phyloP scores from a whole-genome alignment of 2,797 vertebrate species.

The Amblyopsis hoosieri region DNA sequence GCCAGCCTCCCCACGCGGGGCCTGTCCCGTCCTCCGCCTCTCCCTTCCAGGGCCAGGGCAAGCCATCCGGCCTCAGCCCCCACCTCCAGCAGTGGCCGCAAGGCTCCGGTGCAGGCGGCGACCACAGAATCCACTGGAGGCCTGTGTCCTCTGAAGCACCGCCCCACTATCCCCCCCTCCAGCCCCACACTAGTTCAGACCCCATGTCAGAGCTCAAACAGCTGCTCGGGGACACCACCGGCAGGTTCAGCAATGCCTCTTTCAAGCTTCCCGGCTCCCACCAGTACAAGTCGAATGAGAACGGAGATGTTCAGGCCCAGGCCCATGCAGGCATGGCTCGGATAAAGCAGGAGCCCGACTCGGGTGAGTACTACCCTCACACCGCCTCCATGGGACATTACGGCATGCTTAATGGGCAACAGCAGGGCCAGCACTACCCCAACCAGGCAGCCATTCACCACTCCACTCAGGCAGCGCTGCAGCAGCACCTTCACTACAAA shows the following conservation, averaged over 20 bases:
- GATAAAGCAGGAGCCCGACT: slow-evolving; percentile 78
- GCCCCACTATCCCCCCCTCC: slow-evolving; percentile 52
- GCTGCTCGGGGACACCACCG: slow-evolving; percentile 84
- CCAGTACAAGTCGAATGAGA: slow-evolving; percentile 66
- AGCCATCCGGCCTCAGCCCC: slow-evolving; percentile 63
- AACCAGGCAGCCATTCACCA: slow-evolving; percentile 80
- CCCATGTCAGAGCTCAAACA: slow-evolving; percentile 96
- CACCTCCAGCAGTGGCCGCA: slow-evolving; percentile 69
- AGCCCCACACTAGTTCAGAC: slow-evolving; percentile 74
- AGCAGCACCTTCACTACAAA: slow-evolving; percentile 96
- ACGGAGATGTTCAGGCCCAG: slow-evolving; percentile 53
- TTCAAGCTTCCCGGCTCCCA: slow-evolving; percentile 84
- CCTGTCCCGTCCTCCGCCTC: slow-evolving; percentile 78
- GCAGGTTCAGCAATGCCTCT: slow-evolving; percentile 81
- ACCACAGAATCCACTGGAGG: slow-evolving; percentile 75
- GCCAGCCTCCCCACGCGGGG: slow-evolving; percentile 64
- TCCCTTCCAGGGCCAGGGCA: slow-evolving; percentile 71
- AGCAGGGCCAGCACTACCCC: slow-evolving; percentile 63
- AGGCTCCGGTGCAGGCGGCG: slow-evolving; percentile 55
- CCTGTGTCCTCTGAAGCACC: slow-evolving; percentile 70
- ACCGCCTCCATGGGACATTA: slow-evolving; percentile 67
- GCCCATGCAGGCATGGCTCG: slow-evolving; percentile 49
- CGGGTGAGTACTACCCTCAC: slow-evolving; percentile 68
- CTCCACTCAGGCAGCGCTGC: slow-evolving; percentile 92
- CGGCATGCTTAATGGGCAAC: slow-evolving; percentile 73